Conservation (phyloP, 2,888 invertebrate species). For the Spodoptera exigua region DNA sequence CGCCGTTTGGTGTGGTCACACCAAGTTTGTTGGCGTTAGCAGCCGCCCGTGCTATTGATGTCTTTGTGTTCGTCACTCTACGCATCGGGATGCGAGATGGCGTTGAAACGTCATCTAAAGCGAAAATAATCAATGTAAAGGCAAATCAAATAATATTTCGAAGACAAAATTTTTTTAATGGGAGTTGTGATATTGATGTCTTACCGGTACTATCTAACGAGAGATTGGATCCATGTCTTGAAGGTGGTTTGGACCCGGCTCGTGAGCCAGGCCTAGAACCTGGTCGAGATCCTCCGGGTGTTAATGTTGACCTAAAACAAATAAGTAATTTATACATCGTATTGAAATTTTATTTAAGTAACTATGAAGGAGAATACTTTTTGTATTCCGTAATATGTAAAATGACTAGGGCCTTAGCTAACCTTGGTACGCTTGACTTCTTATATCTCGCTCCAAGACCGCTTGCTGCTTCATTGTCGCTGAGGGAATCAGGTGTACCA, state of each 20-base stretch:
- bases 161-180: too few relatives aligned
- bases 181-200: too few relatives aligned
- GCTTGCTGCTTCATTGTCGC: slow-evolving; percentile 95
- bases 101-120: slow-evolving; percentile 91
- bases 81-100: slow-evolving; percentile 95
- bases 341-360: background rate
- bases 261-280: slow-evolving; percentile 95
- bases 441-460: slow-evolving; percentile 91
- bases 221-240: slow-evolving; percentile 97
- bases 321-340: background rate
- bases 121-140: background rate
- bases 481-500: slow-evolving; percentile 96
- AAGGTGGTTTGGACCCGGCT: slow-evolving; percentile 97
- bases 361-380: background rate
- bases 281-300: slow-evolving; percentile 95
- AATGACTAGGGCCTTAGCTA: slow-evolving; percentile 33
- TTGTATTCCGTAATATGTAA: too few relatives aligned
- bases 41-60: slow-evolving; percentile 89
- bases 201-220: slow-evolving; percentile 96
- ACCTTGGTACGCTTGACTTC: slow-evolving; percentile 91
- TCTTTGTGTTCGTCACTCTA: slow-evolving; percentile 90
- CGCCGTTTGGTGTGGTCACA: slow-evolving; percentile 89
- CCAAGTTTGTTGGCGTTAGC: slow-evolving; percentile 90
- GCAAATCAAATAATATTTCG: background rate
- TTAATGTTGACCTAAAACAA: slow-evolving; percentile 90